Percentiles rank a stretch among this genome's conserved stretches.
Evolutionary conservation across 2,113 vertebrate genomes (phyloP).

Genomic region (Danionella cerebrum): DNA sequence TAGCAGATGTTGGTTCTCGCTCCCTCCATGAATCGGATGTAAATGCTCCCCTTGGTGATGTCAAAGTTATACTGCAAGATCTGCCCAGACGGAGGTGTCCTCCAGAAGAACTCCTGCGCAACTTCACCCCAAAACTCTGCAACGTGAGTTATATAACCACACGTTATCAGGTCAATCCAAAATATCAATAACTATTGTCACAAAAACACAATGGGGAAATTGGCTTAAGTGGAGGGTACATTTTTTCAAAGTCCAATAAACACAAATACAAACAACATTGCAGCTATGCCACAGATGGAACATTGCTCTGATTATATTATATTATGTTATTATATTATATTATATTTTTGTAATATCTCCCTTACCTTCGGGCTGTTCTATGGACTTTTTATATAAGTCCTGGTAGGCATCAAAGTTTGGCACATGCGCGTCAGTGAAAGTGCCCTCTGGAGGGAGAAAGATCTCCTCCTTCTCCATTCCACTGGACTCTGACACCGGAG

Average conservation of each 20-base stretch:
- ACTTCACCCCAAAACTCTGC: slow-evolving; percentile 72
- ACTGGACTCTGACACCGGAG: slow-evolving; percentile 27
- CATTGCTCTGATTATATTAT: no score
- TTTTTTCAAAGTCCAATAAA: no score
- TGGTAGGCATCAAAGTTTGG: slow-evolving; percentile 65
- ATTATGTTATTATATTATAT: no score
- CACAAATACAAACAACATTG: no score
- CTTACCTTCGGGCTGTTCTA: slow-evolving; percentile 70
- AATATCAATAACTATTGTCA: no score
- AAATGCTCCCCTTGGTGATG: slow-evolving; percentile 63
- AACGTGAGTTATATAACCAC: slow-evolving; percentile 13
- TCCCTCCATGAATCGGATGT: slow-evolving; percentile 70
- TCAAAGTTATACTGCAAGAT: slow-evolving; percentile 72
- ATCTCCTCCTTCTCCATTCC: slow-evolving; percentile 58
- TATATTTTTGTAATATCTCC: background rate
- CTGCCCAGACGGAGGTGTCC: slow-evolving; percentile 58
- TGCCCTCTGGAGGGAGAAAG: slow-evolving; percentile 52
- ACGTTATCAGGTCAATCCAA: no score
- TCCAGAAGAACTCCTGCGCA: slow-evolving; percentile 68
- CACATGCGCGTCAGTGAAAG: slow-evolving; percentile 63
- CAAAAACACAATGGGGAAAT: no score
- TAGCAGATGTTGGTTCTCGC: slow-evolving; percentile 76
- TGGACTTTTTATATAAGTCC: slow-evolving; percentile 63
- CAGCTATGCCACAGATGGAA: no score
- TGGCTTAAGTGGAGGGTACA: no score